Percentiles rank a stretch among this genome's conserved stretches.
Conservation (phyloP, 2,888 invertebrate species). For the Noctua comes region DNA sequence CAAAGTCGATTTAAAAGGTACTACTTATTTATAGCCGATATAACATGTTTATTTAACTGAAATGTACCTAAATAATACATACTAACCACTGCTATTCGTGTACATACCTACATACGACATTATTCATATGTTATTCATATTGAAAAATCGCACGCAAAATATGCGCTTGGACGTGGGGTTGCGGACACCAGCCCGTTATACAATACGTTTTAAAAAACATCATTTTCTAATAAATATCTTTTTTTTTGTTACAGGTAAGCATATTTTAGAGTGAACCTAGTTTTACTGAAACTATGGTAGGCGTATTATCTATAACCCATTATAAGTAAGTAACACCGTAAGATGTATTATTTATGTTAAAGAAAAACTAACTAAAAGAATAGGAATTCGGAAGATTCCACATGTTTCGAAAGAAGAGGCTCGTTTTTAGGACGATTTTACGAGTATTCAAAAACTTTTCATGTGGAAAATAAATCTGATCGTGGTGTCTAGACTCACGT, state of each 20-base stretch:
- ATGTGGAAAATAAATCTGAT: not conserved
- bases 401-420: not conserved
- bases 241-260: slow-evolving; percentile 55
- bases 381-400: not conserved
- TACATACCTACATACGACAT: not conserved
- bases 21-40: not conserved
- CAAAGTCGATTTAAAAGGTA: not conserved
- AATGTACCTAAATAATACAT: not conserved
- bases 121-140: not conserved
- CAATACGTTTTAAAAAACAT: too few relatives aligned
- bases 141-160: not conserved
- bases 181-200: too few relatives aligned
- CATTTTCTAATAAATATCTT: slow-evolving; percentile 11
- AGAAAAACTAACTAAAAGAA: not conserved
- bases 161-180: too few relatives aligned
- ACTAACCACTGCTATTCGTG: not conserved
- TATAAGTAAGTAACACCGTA: not conserved
- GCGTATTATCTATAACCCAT: not conserved
- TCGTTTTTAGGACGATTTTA: too few relatives aligned
- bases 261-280: slow-evolving; percentile 9
- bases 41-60: not conserved
- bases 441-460: not conserved
- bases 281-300: slow-evolving; percentile 5
- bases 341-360: not conserved
- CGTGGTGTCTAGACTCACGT: not conserved